A percentile compares a stretch with the other conserved stretches of the same genome.
These are phyloP conservation scores for Bombus fervidus DNA, from an alignment of 1,140 invertebrate species.

Conservation along the genomic window DNA sequence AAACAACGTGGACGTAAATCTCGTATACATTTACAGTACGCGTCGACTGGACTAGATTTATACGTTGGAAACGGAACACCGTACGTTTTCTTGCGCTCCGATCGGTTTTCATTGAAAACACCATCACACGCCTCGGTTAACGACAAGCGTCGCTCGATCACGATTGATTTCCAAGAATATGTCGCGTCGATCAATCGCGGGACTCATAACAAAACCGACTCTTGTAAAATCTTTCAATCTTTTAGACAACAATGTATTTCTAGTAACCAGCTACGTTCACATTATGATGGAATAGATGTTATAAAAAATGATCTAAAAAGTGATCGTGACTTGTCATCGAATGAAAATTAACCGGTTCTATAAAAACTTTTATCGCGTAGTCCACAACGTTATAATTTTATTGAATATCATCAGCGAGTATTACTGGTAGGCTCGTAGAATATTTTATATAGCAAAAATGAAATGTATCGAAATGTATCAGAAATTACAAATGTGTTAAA, in stretches of 20 bases:
- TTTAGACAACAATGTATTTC: background rate
- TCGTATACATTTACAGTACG: constrained; percentile 53
- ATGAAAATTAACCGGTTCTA: too few relatives aligned
- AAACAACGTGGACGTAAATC: constrained; percentile 17
- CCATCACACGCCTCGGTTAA: background rate
- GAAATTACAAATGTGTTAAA: background rate
- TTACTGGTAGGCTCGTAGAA: background rate
- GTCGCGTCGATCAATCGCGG: background rate
- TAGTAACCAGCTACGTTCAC: background rate
- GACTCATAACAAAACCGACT: background rate
- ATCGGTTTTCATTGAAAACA: constrained; percentile 32
- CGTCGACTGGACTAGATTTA: constrained; percentile 63
- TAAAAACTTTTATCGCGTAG: too few relatives aligned
- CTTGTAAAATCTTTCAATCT: background rate
- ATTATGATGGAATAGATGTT: too few relatives aligned
- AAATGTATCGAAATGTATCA: background rate
- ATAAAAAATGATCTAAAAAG: too few relatives aligned
- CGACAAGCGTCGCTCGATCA: constrained; percentile 8
- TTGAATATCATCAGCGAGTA: background rate
- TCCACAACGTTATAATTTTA: background rate
- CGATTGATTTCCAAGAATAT: constrained; percentile 2
- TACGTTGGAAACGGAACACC: constrained; percentile 36
- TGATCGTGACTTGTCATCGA: too few relatives aligned
- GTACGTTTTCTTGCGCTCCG: constrained; percentile 3
- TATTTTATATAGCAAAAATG: background rate